These are phyloP conservation scores for Alosa alosa DNA, from an alignment of 2,113 vertebrate species.

Conservation along the genomic window DNA sequence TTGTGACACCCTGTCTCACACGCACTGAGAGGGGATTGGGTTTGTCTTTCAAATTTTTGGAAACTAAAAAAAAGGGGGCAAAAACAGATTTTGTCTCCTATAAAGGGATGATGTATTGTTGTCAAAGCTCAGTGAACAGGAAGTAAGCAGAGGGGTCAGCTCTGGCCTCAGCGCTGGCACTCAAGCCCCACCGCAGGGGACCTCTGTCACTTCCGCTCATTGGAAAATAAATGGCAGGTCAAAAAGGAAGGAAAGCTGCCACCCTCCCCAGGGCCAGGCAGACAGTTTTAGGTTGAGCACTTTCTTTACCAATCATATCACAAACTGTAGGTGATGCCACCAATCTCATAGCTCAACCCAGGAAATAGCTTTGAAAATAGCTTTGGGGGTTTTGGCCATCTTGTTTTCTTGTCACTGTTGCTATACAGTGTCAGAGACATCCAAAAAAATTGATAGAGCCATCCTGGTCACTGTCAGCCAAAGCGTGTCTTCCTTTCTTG, in stretches of 20 bases:
- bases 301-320: neutral
- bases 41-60: no score
- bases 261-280: no score
- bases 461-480: neutral
- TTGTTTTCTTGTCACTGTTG: no score
- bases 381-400: no score
- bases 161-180: constrained; percentile 38
- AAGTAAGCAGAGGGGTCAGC: constrained; percentile 45
- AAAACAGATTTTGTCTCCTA: constrained; percentile 27
- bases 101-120: constrained; percentile 54
- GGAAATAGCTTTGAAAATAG: no score
- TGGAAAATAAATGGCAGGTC: constrained; percentile 38
- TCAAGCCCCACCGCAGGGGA: constrained; percentile 48
- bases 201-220: constrained; percentile 40
- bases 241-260: neutral
- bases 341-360: no score
- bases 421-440: no score
- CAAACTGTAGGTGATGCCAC: no score
- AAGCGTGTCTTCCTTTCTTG: neutral
- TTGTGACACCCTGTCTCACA: neutral
- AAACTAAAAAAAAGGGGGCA: neutral
- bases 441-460: no score
- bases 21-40: no score
- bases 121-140: constrained; percentile 43
- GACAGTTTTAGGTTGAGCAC: neutral